phyloP scores from a whole-genome alignment of 2,113 vertebrate genomes.

The Pterocles orientalis region DNA sequence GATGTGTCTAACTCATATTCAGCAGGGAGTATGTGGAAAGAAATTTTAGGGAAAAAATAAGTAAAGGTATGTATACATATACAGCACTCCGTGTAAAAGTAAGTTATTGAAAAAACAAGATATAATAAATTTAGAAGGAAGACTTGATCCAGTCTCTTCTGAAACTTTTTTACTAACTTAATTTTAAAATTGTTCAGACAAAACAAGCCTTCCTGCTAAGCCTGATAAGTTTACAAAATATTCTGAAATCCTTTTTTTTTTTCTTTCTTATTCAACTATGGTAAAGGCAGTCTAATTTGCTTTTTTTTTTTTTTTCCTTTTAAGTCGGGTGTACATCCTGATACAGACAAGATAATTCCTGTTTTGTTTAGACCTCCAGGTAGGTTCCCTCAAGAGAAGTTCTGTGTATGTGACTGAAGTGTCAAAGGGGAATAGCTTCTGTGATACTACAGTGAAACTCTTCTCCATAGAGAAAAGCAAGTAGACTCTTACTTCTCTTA shows the following conservation, averaged over 20 bases:
- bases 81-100: background rate
- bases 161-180: slow-evolving; percentile 7
- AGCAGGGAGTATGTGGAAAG: background rate
- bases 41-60: background rate
- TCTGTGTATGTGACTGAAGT: background rate
- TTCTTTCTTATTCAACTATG: background rate
- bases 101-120: background rate
- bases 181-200: slow-evolving; percentile 59
- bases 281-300: background rate
- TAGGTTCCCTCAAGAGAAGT: slow-evolving; percentile 15
- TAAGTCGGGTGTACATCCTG: slow-evolving; percentile 74
- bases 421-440: background rate
- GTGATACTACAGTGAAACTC: background rate
- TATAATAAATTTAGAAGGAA: background rate
- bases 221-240: slow-evolving; percentile 69
- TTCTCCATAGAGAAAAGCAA: background rate
- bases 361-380: slow-evolving; percentile 70
- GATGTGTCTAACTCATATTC: background rate
- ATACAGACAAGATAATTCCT: slow-evolving; percentile 56
- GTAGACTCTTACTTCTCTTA: background rate
- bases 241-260: background rate
- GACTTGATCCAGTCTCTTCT: background rate
- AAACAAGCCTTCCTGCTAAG: slow-evolving; percentile 65
- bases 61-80: background rate
- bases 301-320: background rate